phyloP scores from a whole-genome alignment of 2,797 vertebrate species.

The Myotis daubentonii region DNA sequence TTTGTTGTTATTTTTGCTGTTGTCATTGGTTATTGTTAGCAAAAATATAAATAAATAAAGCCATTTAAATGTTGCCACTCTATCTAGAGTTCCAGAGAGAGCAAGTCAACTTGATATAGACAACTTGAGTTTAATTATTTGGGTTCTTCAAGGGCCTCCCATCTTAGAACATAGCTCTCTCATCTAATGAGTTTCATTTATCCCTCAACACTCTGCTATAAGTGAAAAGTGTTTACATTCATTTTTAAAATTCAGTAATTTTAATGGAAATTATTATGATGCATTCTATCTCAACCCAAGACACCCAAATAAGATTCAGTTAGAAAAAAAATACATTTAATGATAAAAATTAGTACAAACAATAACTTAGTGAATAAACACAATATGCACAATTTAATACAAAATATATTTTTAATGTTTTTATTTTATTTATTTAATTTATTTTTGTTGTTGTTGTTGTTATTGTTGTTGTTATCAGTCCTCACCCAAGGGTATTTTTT shows the following conservation, averaged over 20 bases:
- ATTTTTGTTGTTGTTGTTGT: no score
- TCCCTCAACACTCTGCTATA: neutral
- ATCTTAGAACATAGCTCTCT: neutral
- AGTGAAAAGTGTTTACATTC: neutral
- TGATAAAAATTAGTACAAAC: neutral
- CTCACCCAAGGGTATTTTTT: no score
- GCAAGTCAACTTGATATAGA: neutral
- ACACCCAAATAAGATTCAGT: neutral
- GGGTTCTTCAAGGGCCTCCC: neutral
- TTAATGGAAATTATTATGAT: neutral
- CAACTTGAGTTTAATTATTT: neutral
- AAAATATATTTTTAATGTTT: neutral
- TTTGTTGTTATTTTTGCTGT: neutral
- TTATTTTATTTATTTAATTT: no score
- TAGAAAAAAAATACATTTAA: neutral
- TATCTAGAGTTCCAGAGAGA: neutral
- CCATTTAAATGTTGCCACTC: neutral
- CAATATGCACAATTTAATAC: neutral
- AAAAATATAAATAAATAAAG: neutral
- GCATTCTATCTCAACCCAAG: neutral
- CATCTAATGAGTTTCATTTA: neutral
- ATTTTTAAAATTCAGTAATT: neutral
- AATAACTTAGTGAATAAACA: neutral
- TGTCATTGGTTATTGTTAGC: neutral
- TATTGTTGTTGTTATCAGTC: no score